phyloP scores from a whole-genome alignment of 2,797 vertebrate genomes.

The Iguana delicatissima region DNA sequence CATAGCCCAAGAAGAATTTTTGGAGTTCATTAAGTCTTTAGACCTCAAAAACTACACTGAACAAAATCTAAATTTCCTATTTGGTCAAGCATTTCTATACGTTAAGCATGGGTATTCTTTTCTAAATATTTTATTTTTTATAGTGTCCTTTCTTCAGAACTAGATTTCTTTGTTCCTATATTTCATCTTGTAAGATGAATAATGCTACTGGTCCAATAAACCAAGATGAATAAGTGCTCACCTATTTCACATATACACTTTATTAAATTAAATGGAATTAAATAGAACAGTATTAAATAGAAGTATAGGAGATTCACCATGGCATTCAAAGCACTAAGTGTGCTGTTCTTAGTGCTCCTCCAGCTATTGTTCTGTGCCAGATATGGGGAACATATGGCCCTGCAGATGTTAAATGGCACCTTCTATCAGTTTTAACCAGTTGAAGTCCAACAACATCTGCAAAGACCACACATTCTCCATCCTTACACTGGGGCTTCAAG shows the following conservation, averaged over 20 bases:
- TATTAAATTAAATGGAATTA: not conserved
- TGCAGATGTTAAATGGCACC: not conserved
- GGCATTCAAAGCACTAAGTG: not conserved
- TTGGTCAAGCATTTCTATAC: constrained; percentile 4
- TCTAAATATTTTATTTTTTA: not conserved
- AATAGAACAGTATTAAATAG: not conserved
- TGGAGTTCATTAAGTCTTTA: not conserved
- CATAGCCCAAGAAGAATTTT: not conserved
- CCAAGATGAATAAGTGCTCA: not conserved
- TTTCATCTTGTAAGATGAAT: not conserved
- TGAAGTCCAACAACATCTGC: no score
- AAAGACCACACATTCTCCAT: not conserved
- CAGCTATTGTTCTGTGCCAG: not conserved
- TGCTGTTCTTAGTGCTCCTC: not conserved
- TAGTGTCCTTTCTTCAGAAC: not conserved
- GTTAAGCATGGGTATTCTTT: not conserved
- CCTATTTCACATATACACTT: not conserved
- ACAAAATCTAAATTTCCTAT: not conserved
- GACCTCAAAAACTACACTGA: not conserved
- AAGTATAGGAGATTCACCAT: not conserved
- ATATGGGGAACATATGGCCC: not conserved
- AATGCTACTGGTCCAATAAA: not conserved
- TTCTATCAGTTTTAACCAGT: no score
- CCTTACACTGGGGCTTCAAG: not conserved
- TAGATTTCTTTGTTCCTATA: not conserved